Conservation (phyloP, 2,797 vertebrate genomes). For the Lepilemur septentrionalis region DNA sequence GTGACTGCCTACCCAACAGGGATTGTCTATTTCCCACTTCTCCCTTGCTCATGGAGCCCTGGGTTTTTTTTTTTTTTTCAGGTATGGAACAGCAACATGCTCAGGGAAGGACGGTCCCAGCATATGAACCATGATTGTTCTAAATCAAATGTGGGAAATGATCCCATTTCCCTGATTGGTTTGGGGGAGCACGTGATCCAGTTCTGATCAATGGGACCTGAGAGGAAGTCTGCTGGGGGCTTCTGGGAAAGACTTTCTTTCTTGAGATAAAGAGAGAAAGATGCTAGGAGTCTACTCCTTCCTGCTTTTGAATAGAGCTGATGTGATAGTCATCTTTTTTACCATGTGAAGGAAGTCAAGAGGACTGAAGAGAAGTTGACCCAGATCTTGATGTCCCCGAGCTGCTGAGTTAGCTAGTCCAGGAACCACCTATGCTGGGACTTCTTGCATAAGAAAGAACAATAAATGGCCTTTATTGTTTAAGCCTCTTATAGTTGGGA, state of each 20-base stretch:
- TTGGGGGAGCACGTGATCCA: neutral
- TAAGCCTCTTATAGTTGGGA: conserved; percentile 15
- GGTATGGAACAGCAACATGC: neutral
- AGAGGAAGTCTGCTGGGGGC: neutral
- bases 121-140: neutral
- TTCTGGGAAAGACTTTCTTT: conserved; percentile 32
- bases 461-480: neutral
- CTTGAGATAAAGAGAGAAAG: neutral
- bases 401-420: neutral
- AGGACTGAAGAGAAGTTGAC: neutral
- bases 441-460: neutral
- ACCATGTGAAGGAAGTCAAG: neutral
- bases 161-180: neutral
- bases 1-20: neutral
- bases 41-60: neutral
- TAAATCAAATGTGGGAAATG: neutral
- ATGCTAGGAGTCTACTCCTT: neutral
- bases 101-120: neutral
- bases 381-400: neutral
- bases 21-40: neutral
- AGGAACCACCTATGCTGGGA: neutral
- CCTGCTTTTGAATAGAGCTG: neutral
- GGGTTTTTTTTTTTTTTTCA: neutral
- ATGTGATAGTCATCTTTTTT: conserved; percentile 3
- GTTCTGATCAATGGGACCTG: neutral